These are phyloP conservation scores for Raja brachyura DNA, from an alignment of 2,113 vertebrate species.

Conservation along the genomic window DNA sequence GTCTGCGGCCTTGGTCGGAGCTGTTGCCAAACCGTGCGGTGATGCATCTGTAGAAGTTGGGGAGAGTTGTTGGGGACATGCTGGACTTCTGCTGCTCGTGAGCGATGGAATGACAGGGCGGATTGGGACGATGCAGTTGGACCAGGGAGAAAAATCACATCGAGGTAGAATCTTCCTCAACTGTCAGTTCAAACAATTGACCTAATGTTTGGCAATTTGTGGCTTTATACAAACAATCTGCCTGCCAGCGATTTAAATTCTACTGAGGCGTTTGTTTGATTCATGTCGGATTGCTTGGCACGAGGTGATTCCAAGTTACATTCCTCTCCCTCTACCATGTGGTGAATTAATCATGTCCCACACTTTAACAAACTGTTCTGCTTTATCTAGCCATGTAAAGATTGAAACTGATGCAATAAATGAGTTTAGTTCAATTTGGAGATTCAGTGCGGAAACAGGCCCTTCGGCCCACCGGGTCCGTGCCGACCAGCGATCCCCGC, in stretches of 20 bases:
- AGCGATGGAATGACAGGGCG: too few species aligned
- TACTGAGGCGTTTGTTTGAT: neutral
- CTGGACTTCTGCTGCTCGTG: too few species aligned
- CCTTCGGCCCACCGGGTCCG: too few species aligned
- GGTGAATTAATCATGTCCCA: neutral
- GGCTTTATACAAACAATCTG: neutral
- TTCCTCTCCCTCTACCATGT: neutral
- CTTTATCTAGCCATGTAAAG: neutral
- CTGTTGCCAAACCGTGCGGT: too few species aligned
- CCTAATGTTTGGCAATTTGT: neutral
- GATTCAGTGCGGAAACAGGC: too few species aligned
- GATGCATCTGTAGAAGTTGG: too few species aligned
- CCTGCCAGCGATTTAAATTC: neutral
- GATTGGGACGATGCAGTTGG: too few species aligned
- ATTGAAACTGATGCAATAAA: neutral
- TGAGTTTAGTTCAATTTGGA: too few species aligned
- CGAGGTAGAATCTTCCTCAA: too few species aligned
- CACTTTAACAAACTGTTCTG: neutral
- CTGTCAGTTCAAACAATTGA: neutral
- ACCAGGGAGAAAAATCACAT: neutral
- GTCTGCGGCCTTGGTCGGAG: too few species aligned
- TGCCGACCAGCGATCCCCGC: too few species aligned
- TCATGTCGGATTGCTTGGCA: neutral
- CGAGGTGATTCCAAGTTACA: neutral
- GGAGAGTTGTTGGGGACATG: too few species aligned